A percentile compares a stretch with the other conserved stretches of the same genome.
Evolutionary conservation across 2,113 vertebrate species (phyloP).

Genomic region (Rhegmatorhina hoffmannsi): DNA sequence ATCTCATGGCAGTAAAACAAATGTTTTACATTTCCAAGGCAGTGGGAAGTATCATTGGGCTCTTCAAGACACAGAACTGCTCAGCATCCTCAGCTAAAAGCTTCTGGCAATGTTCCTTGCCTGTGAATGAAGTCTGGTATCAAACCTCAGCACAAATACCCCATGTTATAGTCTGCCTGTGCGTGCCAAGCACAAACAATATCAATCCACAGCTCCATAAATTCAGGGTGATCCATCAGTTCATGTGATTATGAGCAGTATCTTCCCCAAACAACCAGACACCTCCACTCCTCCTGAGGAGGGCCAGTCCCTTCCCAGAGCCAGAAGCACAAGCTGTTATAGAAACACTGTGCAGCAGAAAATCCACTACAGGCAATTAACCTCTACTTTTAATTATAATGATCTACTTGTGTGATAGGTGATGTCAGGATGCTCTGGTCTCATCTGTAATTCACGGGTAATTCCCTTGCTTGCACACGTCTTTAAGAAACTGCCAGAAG

Average conservation of each 20-base stretch:
- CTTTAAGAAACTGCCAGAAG: background rate
- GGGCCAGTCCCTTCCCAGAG: background rate
- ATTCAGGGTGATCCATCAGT: background rate
- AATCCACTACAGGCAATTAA: background rate
- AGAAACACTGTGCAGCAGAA: background rate
- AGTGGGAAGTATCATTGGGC: background rate
- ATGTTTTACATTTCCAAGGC: background rate
- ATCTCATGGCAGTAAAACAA: background rate
- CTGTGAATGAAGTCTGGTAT: background rate
- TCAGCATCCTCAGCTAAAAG: background rate
- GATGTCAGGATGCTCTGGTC: background rate
- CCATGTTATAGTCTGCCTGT: accelerated
- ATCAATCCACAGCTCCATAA: background rate
- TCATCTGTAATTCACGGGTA: background rate
- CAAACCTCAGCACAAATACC: background rate
- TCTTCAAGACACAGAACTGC: background rate
- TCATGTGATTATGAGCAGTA: background rate
- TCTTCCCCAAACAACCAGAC: background rate
- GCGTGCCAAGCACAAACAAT: background rate
- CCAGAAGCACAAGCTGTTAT: background rate
- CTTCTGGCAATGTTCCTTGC: background rate
- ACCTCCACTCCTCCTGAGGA: background rate
- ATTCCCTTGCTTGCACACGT: background rate
- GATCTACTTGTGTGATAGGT: background rate
- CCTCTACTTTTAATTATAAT: background rate